phyloP scores from a whole-genome alignment of 2,888 invertebrate genomes.

The Chrysotoxum bicinctum region DNA sequence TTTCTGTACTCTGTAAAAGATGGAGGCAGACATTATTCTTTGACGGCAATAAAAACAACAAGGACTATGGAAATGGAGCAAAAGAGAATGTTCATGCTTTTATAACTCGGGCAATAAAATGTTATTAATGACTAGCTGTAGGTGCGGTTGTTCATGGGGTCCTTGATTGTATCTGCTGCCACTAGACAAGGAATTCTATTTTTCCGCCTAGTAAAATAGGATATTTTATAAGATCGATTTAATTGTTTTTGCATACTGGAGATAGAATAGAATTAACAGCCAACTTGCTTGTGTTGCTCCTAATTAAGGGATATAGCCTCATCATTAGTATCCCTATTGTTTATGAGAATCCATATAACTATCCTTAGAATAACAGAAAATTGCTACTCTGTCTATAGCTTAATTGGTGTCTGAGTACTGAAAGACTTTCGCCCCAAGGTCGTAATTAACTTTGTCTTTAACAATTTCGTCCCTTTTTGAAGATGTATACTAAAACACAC shows the following conservation, averaged over 20 bases:
- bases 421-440: conserved; percentile 18
- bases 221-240: not conserved
- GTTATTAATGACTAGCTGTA: conserved; percentile 57
- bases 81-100: conserved; percentile 44
- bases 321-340: conserved; percentile 9
- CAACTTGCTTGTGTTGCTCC: not conserved
- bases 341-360: conserved; percentile 16
- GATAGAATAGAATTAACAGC: not conserved
- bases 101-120: conserved; percentile 53
- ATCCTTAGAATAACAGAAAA: not conserved
- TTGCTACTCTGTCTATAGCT: conserved; percentile 15
- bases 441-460: conserved; percentile 47
- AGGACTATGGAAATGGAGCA: conserved; percentile 30
- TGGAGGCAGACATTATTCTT: conserved; percentile 9
- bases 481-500: not conserved
- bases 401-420: conserved; percentile 46
- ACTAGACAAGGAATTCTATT: conserved; percentile 8
- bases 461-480: conserved; percentile 12
- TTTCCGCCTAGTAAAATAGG: not conserved
- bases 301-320: conserved; percentile 9
- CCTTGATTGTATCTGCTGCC: conserved; percentile 2
- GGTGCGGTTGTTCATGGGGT: conserved; percentile 38
- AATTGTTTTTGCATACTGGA: not conserved
- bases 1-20: not conserved
- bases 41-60: conserved; percentile 29